Percentiles rank a stretch among this genome's conserved stretches.
These are phyloP conservation scores for Ancistrus triradiatus DNA, from an alignment of 2,113 vertebrate genomes.

Conservation along the genomic window DNA sequence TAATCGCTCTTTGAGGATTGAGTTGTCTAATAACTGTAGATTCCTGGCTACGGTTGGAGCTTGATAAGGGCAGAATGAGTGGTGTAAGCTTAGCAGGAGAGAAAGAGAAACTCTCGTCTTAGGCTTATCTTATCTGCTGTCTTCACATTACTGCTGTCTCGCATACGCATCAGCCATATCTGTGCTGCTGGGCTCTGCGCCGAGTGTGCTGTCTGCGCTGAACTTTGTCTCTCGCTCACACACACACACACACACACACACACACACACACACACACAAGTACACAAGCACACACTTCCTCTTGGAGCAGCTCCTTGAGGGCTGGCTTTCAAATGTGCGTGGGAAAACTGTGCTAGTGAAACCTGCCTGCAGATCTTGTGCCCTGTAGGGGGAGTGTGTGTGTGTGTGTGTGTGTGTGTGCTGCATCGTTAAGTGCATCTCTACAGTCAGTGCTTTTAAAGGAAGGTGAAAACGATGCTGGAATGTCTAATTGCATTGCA, in stretches of 20 bases:
- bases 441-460: conserved; percentile 59
- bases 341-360: conserved; percentile 14
- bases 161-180: conserved; percentile 22
- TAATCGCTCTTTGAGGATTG: not conserved
- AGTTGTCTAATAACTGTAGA: not conserved
- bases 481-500: conserved; percentile 44
- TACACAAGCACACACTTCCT: no score
- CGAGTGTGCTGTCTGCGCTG: not conserved
- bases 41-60: not conserved
- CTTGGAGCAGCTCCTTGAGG: conserved; percentile 3
- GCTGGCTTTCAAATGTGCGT: conserved; percentile 31
- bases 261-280: conserved; percentile 3
- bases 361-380: not conserved
- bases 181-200: conserved; percentile 17
- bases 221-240: conserved; percentile 8
- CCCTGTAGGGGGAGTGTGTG: not conserved
- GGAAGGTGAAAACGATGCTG: conserved; percentile 46
- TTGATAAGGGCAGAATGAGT: not conserved
- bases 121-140: conserved; percentile 34
- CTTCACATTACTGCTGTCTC: conserved; percentile 29
- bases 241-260: conserved; percentile 16
- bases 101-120: not conserved
- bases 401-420: conserved; percentile 42
- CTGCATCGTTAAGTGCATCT: conserved; percentile 57
- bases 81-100: not conserved